phyloP scores from a whole-genome alignment of 2,113 vertebrate genomes.

The Argyrosomus japonicus region DNA sequence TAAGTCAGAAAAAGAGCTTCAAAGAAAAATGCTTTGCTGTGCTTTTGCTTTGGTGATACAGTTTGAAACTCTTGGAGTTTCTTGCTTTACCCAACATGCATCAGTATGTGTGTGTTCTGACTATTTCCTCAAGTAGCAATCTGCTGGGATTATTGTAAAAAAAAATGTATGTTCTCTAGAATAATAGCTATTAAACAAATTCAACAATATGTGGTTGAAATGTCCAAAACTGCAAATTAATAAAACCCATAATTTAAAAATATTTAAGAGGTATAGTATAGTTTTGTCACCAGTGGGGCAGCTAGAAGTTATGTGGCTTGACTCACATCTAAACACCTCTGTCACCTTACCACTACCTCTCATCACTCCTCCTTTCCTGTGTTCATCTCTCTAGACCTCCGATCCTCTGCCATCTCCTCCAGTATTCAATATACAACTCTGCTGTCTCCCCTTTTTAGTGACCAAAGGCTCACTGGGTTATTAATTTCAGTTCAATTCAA shows the following conservation, averaged over 20 bases:
- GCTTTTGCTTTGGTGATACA: conserved; percentile 34
- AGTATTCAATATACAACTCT: too few relatives aligned
- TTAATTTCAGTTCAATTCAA: too few relatives aligned
- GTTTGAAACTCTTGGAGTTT: conserved; percentile 19
- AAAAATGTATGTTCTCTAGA: neutral
- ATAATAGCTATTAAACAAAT: neutral
- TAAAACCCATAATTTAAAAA: neutral
- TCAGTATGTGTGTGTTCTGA: neutral
- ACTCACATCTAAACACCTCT: neutral
- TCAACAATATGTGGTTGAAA: neutral
- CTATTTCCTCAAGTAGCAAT: neutral
- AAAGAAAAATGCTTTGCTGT: conserved; percentile 54
- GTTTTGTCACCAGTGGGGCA: neutral
- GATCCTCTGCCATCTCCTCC: too few relatives aligned
- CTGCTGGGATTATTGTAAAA: neutral
- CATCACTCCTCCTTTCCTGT: neutral
- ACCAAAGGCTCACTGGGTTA: neutral
- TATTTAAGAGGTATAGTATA: neutral
- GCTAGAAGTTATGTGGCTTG: neutral
- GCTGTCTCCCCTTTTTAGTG: neutral
- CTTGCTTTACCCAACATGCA: neutral
- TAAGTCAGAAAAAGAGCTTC: conserved; percentile 40
- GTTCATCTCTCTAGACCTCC: neutral
- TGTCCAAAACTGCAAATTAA: neutral
- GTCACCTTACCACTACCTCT: neutral